A percentile compares a stretch with the other conserved stretches of the same genome.
phyloP scores from a whole-genome alignment of 2,888 invertebrate species.

The Spilarctia lutea region DNA sequence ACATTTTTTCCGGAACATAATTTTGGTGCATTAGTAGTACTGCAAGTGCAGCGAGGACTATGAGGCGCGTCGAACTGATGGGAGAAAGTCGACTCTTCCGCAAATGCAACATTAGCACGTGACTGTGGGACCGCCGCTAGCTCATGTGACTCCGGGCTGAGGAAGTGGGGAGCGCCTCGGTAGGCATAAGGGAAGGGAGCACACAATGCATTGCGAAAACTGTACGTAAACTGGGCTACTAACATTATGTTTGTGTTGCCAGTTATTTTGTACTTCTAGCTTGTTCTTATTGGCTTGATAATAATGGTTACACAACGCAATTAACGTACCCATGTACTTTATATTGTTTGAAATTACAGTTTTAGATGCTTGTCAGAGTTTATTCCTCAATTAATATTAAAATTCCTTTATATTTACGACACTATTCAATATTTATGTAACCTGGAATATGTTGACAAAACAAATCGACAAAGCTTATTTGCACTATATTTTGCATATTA shows the following conservation, averaged over 20 bases:
- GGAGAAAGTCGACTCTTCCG: constrained; percentile 74
- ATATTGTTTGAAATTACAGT: constrained; percentile 22
- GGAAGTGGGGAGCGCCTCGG: constrained; percentile 17
- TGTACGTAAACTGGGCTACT: constrained; percentile 62
- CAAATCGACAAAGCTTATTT: no score
- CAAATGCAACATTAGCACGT: constrained; percentile 60
- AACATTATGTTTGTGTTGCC: constrained; percentile 62
- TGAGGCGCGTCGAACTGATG: constrained; percentile 32
- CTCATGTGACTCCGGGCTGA: constrained; percentile 64
- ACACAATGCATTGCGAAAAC: constrained; percentile 75
- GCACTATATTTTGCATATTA: no score
- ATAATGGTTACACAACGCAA: constrained; percentile 63
- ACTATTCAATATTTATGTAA: not conserved
- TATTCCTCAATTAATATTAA: constrained; percentile 25
- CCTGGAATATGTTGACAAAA: no score
- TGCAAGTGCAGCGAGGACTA: constrained; percentile 25
- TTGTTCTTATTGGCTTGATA: constrained; percentile 67
- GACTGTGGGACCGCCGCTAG: constrained; percentile 60
- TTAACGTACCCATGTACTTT: constrained; percentile 49
- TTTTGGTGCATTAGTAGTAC: constrained; percentile 21
- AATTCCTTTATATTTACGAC: constrained; percentile 22
- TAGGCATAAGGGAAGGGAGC: constrained; percentile 22
- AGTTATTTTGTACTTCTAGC: constrained; percentile 64
- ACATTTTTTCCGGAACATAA: not conserved
- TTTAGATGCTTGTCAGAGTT: constrained; percentile 23